Conservation (phyloP, 1,140 invertebrate species). For the Metaphire vulgaris region DNA sequence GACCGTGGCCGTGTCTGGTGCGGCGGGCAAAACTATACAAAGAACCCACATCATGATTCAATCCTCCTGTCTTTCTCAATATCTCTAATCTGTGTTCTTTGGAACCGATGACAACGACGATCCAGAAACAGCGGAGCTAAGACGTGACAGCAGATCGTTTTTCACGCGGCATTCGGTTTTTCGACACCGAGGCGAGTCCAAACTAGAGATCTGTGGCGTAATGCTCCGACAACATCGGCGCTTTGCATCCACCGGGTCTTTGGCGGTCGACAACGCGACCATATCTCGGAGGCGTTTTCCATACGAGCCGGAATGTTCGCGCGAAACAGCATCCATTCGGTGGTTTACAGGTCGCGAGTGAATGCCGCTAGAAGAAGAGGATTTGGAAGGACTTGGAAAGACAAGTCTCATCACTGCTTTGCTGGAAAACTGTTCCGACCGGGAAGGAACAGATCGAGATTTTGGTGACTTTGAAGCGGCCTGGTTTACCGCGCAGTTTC, state of each 20-base stretch:
- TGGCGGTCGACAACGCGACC: neutral
- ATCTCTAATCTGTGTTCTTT: neutral
- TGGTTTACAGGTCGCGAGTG: neutral
- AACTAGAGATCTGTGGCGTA: neutral
- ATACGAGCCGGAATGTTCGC: neutral
- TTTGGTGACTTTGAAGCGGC: neutral
- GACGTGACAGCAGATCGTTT: neutral
- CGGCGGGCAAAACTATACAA: neutral
- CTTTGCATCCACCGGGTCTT: neutral
- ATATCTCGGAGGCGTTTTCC: neutral
- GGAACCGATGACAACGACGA: neutral
- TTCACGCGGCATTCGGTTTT: neutral
- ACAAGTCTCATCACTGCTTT: neutral
- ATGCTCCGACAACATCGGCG: neutral
- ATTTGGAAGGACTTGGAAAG: neutral
- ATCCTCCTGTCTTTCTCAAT: neutral
- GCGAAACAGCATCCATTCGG: neutral
- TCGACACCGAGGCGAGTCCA: neutral
- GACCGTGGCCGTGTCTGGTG: neutral
- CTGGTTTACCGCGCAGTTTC: neutral
- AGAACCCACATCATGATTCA: neutral
- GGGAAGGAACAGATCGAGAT: neutral
- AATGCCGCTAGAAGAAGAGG: neutral
- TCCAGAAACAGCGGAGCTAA: neutral
- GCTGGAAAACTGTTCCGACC: neutral